Evolutionary conservation across 1,140 invertebrate genomes (phyloP).

Genomic region (Zaprionus taronus): DNA sequence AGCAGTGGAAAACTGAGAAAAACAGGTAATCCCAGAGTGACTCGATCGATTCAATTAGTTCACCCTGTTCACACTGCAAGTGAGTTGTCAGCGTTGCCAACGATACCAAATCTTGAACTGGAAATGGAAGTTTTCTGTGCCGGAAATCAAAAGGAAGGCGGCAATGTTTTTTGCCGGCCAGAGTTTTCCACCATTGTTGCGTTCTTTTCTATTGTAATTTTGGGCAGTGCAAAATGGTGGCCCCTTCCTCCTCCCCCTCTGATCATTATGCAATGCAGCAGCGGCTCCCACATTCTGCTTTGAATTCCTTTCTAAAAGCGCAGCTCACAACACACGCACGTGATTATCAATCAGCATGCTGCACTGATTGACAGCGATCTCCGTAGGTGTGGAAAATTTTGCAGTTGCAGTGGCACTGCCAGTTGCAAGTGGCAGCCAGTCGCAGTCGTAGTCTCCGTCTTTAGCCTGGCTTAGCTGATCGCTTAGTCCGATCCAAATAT

Average conservation of each 20-base stretch:
- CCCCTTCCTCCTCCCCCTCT: neutral
- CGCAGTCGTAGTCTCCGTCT: neutral
- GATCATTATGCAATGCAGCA: slow-evolving; percentile 25
- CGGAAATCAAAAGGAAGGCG: slow-evolving; percentile 37
- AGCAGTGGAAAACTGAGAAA: slow-evolving; percentile 1
- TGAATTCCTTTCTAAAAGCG: slow-evolving; percentile 69
- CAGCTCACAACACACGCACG: slow-evolving; percentile 48
- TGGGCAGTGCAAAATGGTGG: neutral
- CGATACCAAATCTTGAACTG: neutral
- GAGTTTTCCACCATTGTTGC: slow-evolving; percentile 28
- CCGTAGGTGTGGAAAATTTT: slow-evolving; percentile 71
- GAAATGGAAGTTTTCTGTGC: slow-evolving; percentile 12
- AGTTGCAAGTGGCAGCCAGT: neutral
- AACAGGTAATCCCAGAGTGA: slow-evolving; percentile 8
- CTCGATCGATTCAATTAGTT: slow-evolving; percentile 27
- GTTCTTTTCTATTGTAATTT: slow-evolving; percentile 27
- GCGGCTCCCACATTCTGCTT: slow-evolving; percentile 20
- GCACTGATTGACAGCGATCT: slow-evolving; percentile 71
- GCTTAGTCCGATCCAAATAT: slow-evolving; percentile 41
- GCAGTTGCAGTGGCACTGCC: slow-evolving; percentile 1
- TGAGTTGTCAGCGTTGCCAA: slow-evolving; percentile 24
- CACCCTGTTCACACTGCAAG: slow-evolving; percentile 10
- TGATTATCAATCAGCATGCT: slow-evolving; percentile 72
- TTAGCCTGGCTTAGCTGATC: slow-evolving; percentile 34
- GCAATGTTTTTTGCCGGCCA: neutral